A percentile compares a stretch with the other conserved stretches of the same genome.
Conservation (phyloP, 2,113 vertebrate species). For the Apteryx owenii region DNA sequence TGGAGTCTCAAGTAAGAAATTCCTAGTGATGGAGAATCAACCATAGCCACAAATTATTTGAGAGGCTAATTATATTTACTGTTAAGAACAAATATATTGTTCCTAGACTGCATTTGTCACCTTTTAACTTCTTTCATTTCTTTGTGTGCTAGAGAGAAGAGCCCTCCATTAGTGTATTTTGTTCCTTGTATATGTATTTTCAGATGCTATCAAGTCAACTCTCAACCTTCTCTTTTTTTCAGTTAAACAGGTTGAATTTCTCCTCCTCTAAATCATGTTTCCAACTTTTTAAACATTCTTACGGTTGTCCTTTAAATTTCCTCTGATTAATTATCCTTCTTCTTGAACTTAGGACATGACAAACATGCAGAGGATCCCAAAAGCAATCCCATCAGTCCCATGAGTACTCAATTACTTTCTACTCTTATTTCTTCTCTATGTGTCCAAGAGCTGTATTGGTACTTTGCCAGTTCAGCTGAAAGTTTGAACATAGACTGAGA, state of each 20-base stretch:
- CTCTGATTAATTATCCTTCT: not conserved
- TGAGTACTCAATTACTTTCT: not conserved
- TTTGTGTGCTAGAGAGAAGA: not conserved
- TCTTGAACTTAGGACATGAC: not conserved
- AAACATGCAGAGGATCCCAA: not conserved
- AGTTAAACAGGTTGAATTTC: not conserved
- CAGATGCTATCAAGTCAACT: not conserved
- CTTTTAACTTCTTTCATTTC: not conserved
- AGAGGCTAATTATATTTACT: not conserved
- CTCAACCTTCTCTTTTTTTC: not conserved
- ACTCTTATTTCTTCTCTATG: not conserved
- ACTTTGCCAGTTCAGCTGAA: not conserved
- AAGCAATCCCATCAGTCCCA: not conserved
- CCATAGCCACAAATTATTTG: not conserved
- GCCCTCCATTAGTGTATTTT: not conserved
- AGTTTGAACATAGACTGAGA: not conserved
- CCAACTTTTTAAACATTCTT: not conserved
- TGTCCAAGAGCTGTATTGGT: not conserved
- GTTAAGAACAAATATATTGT: not conserved
- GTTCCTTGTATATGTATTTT: not conserved
- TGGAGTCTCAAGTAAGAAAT: not conserved
- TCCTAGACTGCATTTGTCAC: not conserved
- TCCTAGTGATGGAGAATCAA: not conserved
- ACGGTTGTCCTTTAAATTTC: not conserved
- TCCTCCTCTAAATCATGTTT: not conserved